Evolutionary conservation across 2,113 vertebrate genomes (phyloP).

Genomic region (Sinosuthora webbiana): DNA sequence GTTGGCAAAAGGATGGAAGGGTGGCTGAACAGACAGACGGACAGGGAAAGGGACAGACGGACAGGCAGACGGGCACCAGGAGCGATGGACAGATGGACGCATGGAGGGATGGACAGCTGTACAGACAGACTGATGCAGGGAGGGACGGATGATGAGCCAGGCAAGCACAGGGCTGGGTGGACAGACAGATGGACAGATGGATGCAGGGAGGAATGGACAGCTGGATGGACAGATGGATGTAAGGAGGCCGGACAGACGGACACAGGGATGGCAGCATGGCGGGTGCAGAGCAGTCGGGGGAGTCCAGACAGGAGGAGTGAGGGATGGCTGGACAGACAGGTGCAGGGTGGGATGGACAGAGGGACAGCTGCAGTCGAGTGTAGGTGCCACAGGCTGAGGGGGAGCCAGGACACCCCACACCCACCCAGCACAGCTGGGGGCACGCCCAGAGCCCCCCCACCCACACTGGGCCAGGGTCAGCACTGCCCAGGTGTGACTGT

Average conservation of each 20-base stretch:
- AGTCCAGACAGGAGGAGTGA: neutral
- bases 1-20: neutral
- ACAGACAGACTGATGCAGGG: neutral
- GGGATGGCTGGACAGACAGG: neutral
- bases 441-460: neutral
- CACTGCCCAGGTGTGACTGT: fast-evolving
- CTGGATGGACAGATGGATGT: neutral
- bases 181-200: neutral
- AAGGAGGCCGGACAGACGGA: neutral
- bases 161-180: neutral
- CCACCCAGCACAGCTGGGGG: neutral
- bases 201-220: neutral
- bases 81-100: neutral
- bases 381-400: too few relatives aligned
- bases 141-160: neutral
- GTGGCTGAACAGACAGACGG: neutral
- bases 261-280: neutral
- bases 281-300: neutral
- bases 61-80: neutral
- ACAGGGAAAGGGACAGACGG: neutral
- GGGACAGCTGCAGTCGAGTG: neutral
- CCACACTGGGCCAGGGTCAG: neutral
- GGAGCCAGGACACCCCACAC: neutral
- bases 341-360: neutral
- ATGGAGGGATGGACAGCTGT: neutral